phyloP scores from a whole-genome alignment of 37 sponge, comb jelly and placozoan genomes.

The Crambe crambe region DNA sequence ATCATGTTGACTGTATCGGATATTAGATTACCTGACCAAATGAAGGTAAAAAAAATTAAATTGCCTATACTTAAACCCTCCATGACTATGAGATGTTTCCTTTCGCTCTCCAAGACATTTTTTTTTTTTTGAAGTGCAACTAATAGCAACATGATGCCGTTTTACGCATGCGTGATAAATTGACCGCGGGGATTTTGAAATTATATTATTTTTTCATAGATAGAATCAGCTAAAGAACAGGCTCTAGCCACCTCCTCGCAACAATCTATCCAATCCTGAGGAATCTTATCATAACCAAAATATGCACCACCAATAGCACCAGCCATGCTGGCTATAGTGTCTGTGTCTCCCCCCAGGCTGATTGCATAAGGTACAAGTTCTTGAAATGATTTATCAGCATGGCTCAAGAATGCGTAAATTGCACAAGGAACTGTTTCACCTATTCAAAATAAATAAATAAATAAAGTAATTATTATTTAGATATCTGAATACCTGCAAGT shows the following conservation, averaged over 20 bases:
- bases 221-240: conserved; percentile 25
- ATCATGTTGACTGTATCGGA: too few relatives aligned
- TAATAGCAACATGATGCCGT: too few relatives aligned
- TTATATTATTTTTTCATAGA: too few relatives aligned
- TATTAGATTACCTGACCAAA: background rate
- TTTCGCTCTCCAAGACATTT: too few relatives aligned
- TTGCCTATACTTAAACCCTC: too few relatives aligned
- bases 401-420: conserved; percentile 71
- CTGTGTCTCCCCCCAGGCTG: conserved; percentile 83
- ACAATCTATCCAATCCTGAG: conserved; percentile 51
- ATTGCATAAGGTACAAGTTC: conserved; percentile 75
- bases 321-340: conserved; percentile 88
- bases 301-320: conserved; percentile 83
- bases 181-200: too few relatives aligned
- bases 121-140: too few relatives aligned
- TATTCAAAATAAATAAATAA: conserved; percentile 7
- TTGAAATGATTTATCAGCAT: conserved; percentile 26
- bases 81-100: too few relatives aligned
- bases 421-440: conserved; percentile 76
- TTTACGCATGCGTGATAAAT: too few relatives aligned
- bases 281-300: conserved; percentile 65
- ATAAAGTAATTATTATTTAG: too few relatives aligned
- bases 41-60: background rate
- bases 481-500: conserved; percentile 35
- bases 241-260: conserved; percentile 45